Evolutionary conservation across 2,797 vertebrate species (phyloP).

Genomic region (Nyctalus aviator): DNA sequence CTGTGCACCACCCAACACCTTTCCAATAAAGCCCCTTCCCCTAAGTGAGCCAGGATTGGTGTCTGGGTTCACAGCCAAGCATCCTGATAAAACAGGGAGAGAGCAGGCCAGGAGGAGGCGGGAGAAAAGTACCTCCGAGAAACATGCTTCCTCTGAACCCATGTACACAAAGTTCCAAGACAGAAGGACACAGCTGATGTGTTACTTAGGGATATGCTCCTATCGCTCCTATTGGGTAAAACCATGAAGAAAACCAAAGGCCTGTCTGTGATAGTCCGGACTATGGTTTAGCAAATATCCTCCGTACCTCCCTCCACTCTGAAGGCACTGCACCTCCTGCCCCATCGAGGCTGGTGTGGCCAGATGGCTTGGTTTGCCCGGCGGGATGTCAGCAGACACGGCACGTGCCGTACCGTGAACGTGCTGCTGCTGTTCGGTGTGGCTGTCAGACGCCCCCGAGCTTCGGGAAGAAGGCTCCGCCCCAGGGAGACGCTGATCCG

Average conservation of each 20-base stretch:
- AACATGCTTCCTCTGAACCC: neutral
- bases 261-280: neutral
- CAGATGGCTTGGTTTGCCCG: neutral
- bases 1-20: neutral
- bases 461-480: neutral
- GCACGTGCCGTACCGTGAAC: neutral
- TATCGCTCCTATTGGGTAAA: neutral
- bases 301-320: neutral
- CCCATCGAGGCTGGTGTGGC: neutral
- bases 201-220: neutral
- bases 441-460: neutral
- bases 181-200: neutral
- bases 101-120: neutral
- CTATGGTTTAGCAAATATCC: neutral
- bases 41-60: neutral
- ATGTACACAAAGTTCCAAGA: neutral
- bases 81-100: neutral
- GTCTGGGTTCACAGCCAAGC: neutral
- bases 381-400: neutral
- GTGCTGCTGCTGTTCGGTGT: neutral
- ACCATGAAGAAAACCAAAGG: constrained; percentile 1
- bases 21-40: neutral
- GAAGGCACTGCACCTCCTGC: neutral
- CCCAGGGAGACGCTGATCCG: neutral
- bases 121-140: neutral